A percentile compares a stretch with the other conserved stretches of the same genome.
phyloP scores from a whole-genome alignment of 1,140 invertebrate species.

The Drosophila burlai region DNA sequence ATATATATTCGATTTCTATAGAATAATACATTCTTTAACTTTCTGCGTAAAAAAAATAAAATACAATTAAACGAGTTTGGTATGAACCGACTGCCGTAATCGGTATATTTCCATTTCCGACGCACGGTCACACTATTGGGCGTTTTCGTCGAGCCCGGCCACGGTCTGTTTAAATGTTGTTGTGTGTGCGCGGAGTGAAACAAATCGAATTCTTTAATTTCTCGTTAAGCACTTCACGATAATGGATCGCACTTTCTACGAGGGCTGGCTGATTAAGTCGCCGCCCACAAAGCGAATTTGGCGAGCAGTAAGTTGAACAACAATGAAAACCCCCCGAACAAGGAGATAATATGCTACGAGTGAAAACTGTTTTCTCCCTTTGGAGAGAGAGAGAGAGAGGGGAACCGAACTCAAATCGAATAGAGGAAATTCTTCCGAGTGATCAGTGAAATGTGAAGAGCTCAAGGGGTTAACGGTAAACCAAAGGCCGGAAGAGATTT shows the following conservation, averaged over 20 bases:
- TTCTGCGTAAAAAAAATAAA: too few species aligned
- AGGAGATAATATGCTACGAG: constrained; percentile 1
- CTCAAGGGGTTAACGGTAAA: constrained; percentile 41
- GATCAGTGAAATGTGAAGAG: constrained; percentile 50
- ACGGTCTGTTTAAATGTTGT: constrained; percentile 20
- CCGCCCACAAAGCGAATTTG: constrained; percentile 94
- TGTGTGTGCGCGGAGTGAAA: constrained; percentile 31
- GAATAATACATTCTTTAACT: too few species aligned
- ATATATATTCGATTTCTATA: too few species aligned
- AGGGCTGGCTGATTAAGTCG: constrained; percentile 97
- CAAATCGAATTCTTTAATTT: constrained; percentile 35
- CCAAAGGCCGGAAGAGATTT: constrained; percentile 31
- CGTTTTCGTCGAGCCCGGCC: background rate
- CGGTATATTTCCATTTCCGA: background rate
- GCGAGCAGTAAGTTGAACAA: constrained; percentile 91
- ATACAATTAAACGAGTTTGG: background rate
- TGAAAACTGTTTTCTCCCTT: constrained; percentile 3
- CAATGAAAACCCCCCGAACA: background rate
- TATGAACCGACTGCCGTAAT: background rate
- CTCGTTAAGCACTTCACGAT: constrained; percentile 8
- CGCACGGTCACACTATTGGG: background rate
- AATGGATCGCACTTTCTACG: constrained; percentile 89
- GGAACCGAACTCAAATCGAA: constrained; percentile 11
- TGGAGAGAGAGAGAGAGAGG: background rate
- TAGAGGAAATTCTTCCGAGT: constrained; percentile 39